Conservation (phyloP, 2,797 vertebrate genomes). For the Urosaurus nigricauda region DNA sequence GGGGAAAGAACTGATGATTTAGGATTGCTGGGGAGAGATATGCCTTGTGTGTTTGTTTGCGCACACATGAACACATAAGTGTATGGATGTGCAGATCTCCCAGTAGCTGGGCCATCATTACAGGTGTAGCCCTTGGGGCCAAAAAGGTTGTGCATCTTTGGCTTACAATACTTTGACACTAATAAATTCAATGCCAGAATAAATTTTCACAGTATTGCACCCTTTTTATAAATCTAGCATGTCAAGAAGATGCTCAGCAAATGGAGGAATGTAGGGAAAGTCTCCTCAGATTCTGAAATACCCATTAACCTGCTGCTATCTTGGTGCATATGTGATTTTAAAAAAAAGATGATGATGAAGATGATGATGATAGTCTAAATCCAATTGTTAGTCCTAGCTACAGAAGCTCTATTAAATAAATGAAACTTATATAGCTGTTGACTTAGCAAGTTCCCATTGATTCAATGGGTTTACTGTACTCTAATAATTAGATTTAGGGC, state of each 20-base stretch:
- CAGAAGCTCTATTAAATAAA: no score
- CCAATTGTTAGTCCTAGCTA: no score
- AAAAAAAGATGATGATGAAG: not conserved
- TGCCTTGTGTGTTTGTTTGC: no score
- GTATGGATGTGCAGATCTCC: no score
- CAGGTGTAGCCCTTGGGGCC: no score
- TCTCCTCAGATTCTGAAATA: conserved; percentile 7
- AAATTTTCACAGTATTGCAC: not conserved
- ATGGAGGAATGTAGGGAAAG: not conserved
- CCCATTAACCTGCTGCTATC: not conserved
- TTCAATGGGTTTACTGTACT: no score
- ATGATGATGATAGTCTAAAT: not conserved
- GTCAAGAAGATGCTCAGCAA: not conserved
- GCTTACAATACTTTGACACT: not conserved
- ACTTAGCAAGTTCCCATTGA: no score
- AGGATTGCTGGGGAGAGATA: not conserved
- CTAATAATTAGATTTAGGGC: no score
- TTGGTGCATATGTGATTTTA: not conserved
- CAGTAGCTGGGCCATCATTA: no score
- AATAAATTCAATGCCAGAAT: not conserved
- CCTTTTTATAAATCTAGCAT: not conserved
- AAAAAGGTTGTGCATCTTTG: no score
- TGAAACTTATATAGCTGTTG: no score
- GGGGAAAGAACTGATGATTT: not conserved
- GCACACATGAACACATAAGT: no score